Evolutionary conservation across 2,113 vertebrate genomes (phyloP).

Genomic region (Falcunculus frontatus): DNA sequence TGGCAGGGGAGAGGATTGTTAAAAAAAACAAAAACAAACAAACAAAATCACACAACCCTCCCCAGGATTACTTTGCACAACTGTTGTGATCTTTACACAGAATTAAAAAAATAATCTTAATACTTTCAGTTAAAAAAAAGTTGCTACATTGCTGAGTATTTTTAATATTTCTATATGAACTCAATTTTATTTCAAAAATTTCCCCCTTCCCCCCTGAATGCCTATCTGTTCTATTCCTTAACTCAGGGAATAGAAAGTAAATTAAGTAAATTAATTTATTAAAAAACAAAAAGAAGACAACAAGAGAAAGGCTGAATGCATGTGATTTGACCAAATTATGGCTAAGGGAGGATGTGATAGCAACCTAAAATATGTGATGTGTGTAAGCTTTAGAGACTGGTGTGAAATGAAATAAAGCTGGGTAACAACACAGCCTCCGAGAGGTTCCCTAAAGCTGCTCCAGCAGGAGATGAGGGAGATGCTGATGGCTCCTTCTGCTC

Average conservation of each 20-base stretch:
- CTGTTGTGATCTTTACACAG: neutral
- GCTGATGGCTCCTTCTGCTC: neutral
- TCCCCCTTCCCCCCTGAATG: too few species aligned
- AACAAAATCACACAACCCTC: neutral
- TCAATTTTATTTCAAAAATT: neutral
- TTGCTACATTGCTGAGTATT: neutral
- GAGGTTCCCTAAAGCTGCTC: fast-evolving
- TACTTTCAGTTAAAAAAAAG: neutral
- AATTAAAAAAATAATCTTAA: neutral
- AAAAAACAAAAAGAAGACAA: neutral
- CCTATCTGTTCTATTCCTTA: neutral
- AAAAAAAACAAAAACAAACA: neutral
- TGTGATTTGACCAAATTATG: neutral
- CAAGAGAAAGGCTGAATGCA: neutral
- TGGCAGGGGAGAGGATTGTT: neutral
- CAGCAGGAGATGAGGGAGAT: neutral
- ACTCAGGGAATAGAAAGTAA: neutral
- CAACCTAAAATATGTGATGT: neutral
- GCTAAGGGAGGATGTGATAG: neutral
- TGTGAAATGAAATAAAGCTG: neutral
- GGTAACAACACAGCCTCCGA: neutral
- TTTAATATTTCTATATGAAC: neutral
- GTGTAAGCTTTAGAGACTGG: neutral
- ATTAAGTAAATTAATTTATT: neutral
- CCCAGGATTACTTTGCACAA: neutral